Percentiles rank a stretch among this genome's conserved stretches.
phyloP scores from a whole-genome alignment of 37 sponge, comb jelly and placozoan species.

The Beroe ovata region DNA sequence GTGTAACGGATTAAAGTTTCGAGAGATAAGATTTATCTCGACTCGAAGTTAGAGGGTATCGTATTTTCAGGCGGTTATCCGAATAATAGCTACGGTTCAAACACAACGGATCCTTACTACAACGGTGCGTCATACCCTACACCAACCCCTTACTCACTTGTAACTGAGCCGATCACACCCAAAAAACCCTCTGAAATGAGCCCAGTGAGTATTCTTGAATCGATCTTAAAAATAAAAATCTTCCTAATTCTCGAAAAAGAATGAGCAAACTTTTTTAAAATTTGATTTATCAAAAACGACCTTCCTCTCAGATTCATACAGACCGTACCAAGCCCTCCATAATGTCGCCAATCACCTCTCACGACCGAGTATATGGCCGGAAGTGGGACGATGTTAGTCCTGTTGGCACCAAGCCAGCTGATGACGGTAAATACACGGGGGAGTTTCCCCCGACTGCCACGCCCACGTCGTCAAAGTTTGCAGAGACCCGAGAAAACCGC shows the following conservation, averaged over 20 bases:
- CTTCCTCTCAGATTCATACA: neutral
- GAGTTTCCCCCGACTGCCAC: slow-evolving; percentile 4
- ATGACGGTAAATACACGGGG: neutral
- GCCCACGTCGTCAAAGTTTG: slow-evolving; percentile 14
- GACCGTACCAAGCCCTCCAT: neutral
- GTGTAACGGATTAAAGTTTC: too few species aligned
- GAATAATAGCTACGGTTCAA: neutral
- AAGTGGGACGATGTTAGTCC: slow-evolving; percentile 19
- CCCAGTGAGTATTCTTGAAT: slow-evolving; percentile 27
- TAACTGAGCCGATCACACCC: slow-evolving; percentile 50
- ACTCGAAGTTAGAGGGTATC: too few species aligned
- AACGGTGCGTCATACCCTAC: neutral
- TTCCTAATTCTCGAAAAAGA: too few species aligned
- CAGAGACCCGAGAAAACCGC: slow-evolving; percentile 36
- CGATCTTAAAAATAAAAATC: too few species aligned
- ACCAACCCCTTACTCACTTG: slow-evolving; percentile 1
- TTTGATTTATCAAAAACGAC: too few species aligned
- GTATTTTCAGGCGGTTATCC: neutral
- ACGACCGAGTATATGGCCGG: neutral
- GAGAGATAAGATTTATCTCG: too few species aligned
- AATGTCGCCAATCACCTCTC: neutral
- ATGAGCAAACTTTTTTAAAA: too few species aligned
- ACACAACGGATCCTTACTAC: neutral
- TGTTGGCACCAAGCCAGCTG: neutral
- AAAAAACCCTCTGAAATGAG: slow-evolving; percentile 64